Percentiles rank a stretch among this genome's conserved stretches.
Evolutionary conservation across 2,888 invertebrate species (phyloP).

Genomic region (Athalia circularis): DNA sequence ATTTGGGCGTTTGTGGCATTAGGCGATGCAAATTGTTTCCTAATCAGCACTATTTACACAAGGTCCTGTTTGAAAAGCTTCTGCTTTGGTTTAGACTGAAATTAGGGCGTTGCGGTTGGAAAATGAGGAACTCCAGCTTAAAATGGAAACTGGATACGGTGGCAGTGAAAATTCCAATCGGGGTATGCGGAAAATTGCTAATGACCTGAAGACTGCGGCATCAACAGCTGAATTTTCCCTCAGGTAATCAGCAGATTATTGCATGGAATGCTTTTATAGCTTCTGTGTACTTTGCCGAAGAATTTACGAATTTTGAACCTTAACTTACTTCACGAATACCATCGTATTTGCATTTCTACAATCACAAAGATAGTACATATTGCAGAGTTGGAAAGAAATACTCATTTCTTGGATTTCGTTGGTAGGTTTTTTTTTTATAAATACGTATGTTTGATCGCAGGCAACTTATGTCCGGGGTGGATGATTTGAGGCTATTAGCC

Average conservation of each 20-base stretch:
- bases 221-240: constrained; percentile 81
- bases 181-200: constrained; percentile 76
- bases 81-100: constrained; percentile 73
- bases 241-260: constrained; percentile 72
- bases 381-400: background rate
- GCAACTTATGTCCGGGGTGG: constrained; percentile 81
- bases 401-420: background rate
- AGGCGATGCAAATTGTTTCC: background rate
- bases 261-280: background rate
- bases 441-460: constrained; percentile 70
- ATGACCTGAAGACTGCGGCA: constrained; percentile 80
- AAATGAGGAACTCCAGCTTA: constrained; percentile 75
- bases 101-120: constrained; percentile 75
- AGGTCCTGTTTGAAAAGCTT: constrained; percentile 31
- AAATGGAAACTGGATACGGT: constrained; percentile 74
- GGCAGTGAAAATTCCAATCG: constrained; percentile 61
- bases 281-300: background rate
- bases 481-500: constrained; percentile 81
- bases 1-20: background rate
- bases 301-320: background rate
- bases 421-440: background rate
- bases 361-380: no score
- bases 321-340: no score
- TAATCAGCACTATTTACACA: constrained; percentile 28
- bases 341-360: no score